These are phyloP conservation scores for Percina caprodes DNA, from an alignment of 2,113 vertebrate species.

Conservation along the genomic window DNA sequence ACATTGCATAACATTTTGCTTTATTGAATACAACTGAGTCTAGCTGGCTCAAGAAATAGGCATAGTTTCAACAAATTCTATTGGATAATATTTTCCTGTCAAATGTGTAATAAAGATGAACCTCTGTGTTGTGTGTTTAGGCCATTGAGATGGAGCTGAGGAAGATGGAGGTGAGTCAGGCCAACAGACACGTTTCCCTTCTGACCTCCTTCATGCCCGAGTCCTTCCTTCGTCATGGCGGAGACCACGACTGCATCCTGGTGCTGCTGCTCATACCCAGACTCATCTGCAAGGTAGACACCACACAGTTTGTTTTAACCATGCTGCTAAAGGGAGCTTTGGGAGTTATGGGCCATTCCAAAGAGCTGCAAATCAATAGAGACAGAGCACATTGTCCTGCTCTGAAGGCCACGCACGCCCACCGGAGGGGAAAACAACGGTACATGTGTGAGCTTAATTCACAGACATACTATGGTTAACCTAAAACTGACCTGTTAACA, in stretches of 20 bases:
- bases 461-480: no score
- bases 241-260: conserved; percentile 96
- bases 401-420: no score
- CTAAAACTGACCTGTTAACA: no score
- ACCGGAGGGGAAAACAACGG: no score
- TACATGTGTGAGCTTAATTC: no score
- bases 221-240: conserved; percentile 95
- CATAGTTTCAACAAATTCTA: no score
- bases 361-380: no score
- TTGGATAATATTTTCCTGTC: neutral
- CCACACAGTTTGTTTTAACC: neutral
- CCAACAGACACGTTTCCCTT: conserved; percentile 93
- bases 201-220: conserved; percentile 98
- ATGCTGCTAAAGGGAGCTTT: neutral
- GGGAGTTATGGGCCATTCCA: no score
- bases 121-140: conserved; percentile 71
- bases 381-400: no score
- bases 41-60: no score
- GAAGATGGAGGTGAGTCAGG: conserved; percentile 96
- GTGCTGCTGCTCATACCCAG: conserved; percentile 96
- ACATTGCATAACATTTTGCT: no score
- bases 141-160: conserved; percentile 99
- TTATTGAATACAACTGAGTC: no score
- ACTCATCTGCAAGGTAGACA: conserved; percentile 93
- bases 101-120: neutral